Base-by-base conservation (phyloP, 2,113 vertebrate species). In the Pseudorhombus dupliciocellatus region DNA sequence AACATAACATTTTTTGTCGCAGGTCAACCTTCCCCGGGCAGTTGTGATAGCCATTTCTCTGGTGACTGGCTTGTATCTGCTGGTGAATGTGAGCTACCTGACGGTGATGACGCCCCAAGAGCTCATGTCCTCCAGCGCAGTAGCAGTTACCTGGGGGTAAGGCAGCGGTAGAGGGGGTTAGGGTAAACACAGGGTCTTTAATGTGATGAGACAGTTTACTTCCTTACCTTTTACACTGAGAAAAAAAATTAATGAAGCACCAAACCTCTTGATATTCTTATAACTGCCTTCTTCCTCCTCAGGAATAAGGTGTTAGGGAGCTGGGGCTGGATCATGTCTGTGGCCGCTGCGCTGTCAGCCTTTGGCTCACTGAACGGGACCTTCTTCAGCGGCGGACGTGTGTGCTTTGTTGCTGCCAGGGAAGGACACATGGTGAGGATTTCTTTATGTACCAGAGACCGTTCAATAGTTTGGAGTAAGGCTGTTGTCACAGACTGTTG, bases 51-150 rank as follows among this genome's bases (percentile, higher is more conserved):
- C 96, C 69, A 94, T 96, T 67, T 95, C 95, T 56, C 75, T 95
- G 89, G 96, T 98, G 82, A 97, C 95, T 0, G 77, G 91, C 78
- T 88, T 97, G 34, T 97, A 96, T 52, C 51, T 98, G 84, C 89
- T 97, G 86, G 95, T 96, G 40, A 97, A 96, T 0, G 55, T 98
- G 74, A 98, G 96, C 89, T 97, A 97, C 88, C 88, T 97, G 71
- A 92, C 94, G 1, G 95, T 94, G 40, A 92, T 97, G 94, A 94
- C 90, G 0, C 94, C 96, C 0, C 70, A 42, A 31, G 96, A 99
- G 74, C 90, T 97, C 58, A 88, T 96, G 52, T 89, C 93, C 44
- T 96, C 96, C 46, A 92, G 70, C 4, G 94, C 95, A 1, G 92
- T 95, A 37, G 97, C 96, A 0, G 91, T 96, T 73, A 96, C 93